phyloP scores from a whole-genome alignment of 2,113 vertebrate species.

The Formicarius rufipectus region DNA sequence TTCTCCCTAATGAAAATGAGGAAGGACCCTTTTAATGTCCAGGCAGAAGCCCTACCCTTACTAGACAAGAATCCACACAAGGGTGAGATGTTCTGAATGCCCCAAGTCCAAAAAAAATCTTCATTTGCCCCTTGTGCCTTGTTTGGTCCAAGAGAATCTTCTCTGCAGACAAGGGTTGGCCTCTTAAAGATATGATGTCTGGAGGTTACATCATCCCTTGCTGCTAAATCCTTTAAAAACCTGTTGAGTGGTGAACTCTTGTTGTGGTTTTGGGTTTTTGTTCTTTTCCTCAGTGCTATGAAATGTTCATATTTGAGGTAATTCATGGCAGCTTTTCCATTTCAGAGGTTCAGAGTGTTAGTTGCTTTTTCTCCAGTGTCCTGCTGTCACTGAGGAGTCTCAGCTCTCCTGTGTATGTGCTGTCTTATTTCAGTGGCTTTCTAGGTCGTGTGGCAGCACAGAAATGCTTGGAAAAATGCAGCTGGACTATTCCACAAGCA shows the following conservation, averaged over 20 bases:
- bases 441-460: neutral
- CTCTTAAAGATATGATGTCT: neutral
- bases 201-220: neutral
- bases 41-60: neutral
- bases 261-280: neutral
- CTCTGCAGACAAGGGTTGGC: neutral
- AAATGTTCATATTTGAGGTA: neutral
- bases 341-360: neutral
- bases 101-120: neutral
- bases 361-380: neutral
- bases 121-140: neutral
- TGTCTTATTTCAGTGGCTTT: neutral
- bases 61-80: neutral
- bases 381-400: neutral
- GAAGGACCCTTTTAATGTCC: neutral
- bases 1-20: neutral
- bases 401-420: neutral
- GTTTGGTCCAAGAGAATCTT: neutral
- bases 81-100: neutral
- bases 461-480: neutral
- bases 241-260: neutral
- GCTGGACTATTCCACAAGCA: neutral
- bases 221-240: neutral
- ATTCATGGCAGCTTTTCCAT: neutral
- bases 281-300: accelerated